phyloP scores from a whole-genome alignment of 2,113 vertebrate species.

The Bagarius yarrelli region DNA sequence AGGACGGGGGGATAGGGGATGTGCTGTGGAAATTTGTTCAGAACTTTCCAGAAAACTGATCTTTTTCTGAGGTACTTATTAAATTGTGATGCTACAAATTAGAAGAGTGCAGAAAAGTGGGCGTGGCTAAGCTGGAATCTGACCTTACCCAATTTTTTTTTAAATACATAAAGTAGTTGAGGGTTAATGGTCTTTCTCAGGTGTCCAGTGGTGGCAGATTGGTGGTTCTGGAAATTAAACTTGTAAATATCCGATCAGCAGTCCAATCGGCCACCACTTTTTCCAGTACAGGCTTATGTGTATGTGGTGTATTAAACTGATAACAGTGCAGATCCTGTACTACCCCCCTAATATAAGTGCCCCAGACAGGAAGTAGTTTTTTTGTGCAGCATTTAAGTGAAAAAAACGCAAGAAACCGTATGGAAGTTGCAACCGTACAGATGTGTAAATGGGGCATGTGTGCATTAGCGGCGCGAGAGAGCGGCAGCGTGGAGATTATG shows the following conservation, averaged over 20 bases:
- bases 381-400: not conserved
- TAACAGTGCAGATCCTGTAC: not conserved
- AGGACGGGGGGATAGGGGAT: no score
- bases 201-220: no score
- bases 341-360: not conserved
- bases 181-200: no score
- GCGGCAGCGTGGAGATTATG: slow-evolving; percentile 26
- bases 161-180: no score
- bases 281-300: no score
- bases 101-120: not conserved
- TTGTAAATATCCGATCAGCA: no score
- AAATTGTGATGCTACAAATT: not conserved
- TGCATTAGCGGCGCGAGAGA: not conserved
- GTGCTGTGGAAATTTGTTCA: no score
- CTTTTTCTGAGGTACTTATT: no score
- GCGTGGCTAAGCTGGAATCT: not conserved
- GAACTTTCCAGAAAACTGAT: no score
- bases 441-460: slow-evolving; percentile 17
- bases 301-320: not conserved
- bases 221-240: no score
- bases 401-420: slow-evolving; percentile 14
- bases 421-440: slow-evolving; percentile 4
- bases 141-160: no score
- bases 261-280: no score
- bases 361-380: not conserved